These are phyloP conservation scores for Centropyge bicolor DNA, from an alignment of 2,797 vertebrate genomes.

Conservation along the genomic window DNA sequence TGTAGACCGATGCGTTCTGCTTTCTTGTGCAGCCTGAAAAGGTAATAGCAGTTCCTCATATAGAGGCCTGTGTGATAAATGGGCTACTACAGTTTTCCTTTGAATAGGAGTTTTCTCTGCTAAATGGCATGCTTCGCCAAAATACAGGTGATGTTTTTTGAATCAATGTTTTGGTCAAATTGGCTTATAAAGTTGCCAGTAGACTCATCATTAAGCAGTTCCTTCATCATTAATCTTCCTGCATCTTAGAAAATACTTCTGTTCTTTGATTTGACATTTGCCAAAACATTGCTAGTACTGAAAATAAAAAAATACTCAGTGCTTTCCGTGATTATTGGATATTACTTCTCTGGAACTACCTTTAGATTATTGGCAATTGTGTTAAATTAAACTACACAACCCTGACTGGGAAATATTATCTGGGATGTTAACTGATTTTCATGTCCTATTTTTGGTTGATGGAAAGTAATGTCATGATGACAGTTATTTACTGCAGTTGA, in stretches of 20 bases:
- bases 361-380: too few species aligned
- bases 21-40: background rate
- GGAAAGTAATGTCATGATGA: background rate
- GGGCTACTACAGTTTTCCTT: background rate
- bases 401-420: too few species aligned
- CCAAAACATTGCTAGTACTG: background rate
- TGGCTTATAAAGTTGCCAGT: too few species aligned
- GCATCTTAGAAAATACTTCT: background rate
- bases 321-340: background rate
- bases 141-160: background rate
- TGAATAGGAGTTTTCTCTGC: background rate
- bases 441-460: background rate
- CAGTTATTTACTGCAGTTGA: background rate
- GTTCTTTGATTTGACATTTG: background rate
- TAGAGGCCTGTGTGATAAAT: background rate
- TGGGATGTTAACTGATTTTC: background rate
- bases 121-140: background rate
- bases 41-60: background rate
- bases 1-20: background rate
- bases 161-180: background rate
- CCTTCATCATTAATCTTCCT: background rate
- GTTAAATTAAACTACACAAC: too few species aligned
- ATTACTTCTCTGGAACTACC: too few species aligned
- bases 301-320: background rate
- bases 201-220: background rate